A percentile compares a stretch with the other conserved stretches of the same genome.
phyloP scores from a whole-genome alignment of 1,140 invertebrate genomes.

The Dryas iulia region DNA sequence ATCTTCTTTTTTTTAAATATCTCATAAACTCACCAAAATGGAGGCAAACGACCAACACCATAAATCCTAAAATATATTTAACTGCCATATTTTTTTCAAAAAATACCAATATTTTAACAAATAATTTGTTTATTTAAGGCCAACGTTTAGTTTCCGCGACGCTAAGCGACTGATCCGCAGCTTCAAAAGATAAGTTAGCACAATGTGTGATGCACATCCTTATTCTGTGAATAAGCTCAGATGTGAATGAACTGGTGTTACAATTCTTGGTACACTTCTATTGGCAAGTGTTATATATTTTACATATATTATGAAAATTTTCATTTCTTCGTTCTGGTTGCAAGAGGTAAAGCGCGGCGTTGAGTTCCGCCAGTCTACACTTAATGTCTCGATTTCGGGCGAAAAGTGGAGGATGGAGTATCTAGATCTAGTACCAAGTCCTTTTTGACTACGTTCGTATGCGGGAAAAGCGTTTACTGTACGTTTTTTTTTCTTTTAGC shows the following conservation, averaged over 20 bases:
- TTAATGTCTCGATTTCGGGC: too few species aligned
- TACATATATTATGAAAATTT: too few species aligned
- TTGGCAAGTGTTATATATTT: neutral
- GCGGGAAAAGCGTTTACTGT: too few species aligned
- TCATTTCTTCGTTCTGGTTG: too few species aligned
- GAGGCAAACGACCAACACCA: slow-evolving; percentile 13
- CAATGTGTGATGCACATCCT: slow-evolving; percentile 42
- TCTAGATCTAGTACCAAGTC: too few species aligned
- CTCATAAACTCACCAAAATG: slow-evolving; percentile 25
- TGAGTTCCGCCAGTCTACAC: too few species aligned
- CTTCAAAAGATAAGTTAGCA: slow-evolving; percentile 12
- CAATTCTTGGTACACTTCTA: neutral
- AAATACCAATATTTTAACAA: neutral
- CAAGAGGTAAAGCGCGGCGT: too few species aligned
- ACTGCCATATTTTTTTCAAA: neutral
- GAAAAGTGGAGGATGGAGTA: too few species aligned
- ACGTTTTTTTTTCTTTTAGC: too few species aligned
- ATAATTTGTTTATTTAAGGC: neutral
- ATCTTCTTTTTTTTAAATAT: neutral
- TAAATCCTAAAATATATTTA: slow-evolving; percentile 14
- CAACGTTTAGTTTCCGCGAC: slow-evolving; percentile 15
- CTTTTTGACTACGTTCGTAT: too few species aligned
- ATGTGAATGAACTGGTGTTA: slow-evolving; percentile 29
- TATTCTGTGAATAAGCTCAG: slow-evolving; percentile 39
- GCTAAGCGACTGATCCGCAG: slow-evolving; percentile 17